Percentiles rank a stretch among this genome's conserved stretches.
Evolutionary conservation across 2,113 vertebrate species (phyloP).

Genomic region (Pseudopipra pipra): DNA sequence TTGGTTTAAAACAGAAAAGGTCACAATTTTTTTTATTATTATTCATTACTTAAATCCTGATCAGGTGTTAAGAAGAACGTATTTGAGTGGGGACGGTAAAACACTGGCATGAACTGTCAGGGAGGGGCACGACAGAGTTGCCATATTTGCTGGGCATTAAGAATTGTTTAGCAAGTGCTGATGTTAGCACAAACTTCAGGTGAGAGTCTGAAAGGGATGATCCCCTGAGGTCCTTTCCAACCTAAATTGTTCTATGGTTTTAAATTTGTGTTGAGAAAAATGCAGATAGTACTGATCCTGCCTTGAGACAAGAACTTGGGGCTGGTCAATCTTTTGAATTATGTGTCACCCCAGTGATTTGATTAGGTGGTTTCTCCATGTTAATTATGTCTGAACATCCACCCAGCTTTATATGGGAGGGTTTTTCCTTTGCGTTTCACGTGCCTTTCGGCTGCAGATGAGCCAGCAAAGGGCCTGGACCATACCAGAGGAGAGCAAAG

Average conservation of each 20-base stretch:
- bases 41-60: background rate
- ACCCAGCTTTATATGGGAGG: background rate
- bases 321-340: background rate
- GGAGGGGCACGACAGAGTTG: accelerated
- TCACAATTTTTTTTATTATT: background rate
- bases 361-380: background rate
- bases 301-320: background rate
- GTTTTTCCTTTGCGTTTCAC: background rate
- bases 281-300: background rate
- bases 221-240: background rate
- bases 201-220: background rate
- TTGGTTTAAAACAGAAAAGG: background rate
- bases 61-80: background rate
- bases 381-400: background rate
- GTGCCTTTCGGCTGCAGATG: background rate
- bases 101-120: background rate
- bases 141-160: background rate
- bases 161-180: background rate
- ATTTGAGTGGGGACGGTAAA: background rate
- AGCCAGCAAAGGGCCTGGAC: background rate
- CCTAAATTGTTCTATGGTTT: background rate
- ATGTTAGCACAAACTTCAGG: accelerated
- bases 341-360: background rate
- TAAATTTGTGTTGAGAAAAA: background rate
- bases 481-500: background rate